Percentiles rank a stretch among this genome's conserved stretches.
These are phyloP conservation scores for Acrossocheilus wenchowensis DNA, from an alignment of 2,797 vertebrate genomes.

Conservation along the genomic window DNA sequence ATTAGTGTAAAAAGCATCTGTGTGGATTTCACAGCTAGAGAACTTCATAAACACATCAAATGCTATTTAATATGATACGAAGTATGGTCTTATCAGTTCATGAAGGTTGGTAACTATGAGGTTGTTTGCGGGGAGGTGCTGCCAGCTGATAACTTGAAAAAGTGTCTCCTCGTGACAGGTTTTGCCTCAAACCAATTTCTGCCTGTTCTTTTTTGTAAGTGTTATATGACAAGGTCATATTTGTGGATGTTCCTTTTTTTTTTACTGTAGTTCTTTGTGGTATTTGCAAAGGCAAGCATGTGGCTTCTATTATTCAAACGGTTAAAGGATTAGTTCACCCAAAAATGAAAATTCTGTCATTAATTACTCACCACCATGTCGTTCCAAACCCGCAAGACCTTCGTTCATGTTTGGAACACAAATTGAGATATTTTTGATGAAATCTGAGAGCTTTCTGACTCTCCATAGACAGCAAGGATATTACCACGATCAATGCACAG, in stretches of 20 bases:
- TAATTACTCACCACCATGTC: no score
- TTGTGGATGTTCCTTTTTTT: background rate
- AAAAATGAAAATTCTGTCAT: no score
- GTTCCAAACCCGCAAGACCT: no score
- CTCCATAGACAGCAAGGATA: no score
- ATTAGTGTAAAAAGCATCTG: slow-evolving; percentile 31
- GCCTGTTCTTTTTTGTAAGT: background rate
- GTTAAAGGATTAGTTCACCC: no score
- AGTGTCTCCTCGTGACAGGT: background rate
- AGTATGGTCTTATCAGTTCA: background rate
- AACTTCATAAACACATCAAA: slow-evolving; percentile 26
- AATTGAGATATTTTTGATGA: no score
- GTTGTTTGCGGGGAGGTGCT: background rate
- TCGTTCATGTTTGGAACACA: no score
- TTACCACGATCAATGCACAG: no score
- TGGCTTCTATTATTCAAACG: background rate
- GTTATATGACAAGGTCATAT: background rate
- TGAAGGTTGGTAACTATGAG: background rate
- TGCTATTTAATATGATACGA: slow-evolving; percentile 9
- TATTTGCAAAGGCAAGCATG: background rate
- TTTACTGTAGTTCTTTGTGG: background rate
- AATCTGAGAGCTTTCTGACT: no score
- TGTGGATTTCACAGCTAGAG: background rate
- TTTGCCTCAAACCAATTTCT: background rate
- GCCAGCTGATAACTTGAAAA: slow-evolving; percentile 4